Evolutionary conservation across 1,140 invertebrate genomes (phyloP).

Genomic region (Spodoptera frugiperda): DNA sequence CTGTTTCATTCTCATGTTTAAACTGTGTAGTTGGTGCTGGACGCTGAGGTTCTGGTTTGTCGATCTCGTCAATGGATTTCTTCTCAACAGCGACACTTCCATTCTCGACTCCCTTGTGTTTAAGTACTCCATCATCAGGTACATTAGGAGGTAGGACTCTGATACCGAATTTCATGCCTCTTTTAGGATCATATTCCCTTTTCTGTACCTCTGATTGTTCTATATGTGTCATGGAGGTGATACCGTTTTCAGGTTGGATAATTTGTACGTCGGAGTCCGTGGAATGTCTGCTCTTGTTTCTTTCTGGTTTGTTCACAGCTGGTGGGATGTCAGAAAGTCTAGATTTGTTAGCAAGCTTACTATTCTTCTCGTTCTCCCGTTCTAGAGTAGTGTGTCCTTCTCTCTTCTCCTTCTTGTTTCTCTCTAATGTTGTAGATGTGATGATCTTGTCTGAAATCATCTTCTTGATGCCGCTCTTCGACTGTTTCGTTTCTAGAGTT

Average conservation of each 20-base stretch:
- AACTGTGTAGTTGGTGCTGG: conserved; percentile 68
- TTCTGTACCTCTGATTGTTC: conserved; percentile 81
- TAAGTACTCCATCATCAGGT: conserved; percentile 82
- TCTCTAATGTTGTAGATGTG: conserved; percentile 79
- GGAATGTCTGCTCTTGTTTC: conserved; percentile 76
- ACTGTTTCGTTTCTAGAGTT: conserved; percentile 80
- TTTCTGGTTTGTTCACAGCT: conserved; percentile 75
- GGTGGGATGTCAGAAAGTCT: conserved; percentile 72
- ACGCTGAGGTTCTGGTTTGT: conserved; percentile 76
- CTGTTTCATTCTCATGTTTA: conserved; percentile 77
- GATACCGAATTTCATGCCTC: conserved; percentile 90
- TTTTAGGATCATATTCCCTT: conserved; percentile 83
- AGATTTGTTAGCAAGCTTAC: conserved; percentile 74
- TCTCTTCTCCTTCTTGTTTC: conserved; percentile 86
- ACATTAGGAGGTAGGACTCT: conserved; percentile 88
- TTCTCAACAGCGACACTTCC: conserved; percentile 77
- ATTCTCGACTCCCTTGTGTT: conserved; percentile 85
- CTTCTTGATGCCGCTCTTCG: conserved; percentile 83
- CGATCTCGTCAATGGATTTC: conserved; percentile 84
- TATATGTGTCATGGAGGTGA: conserved; percentile 63
- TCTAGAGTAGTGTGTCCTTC: conserved; percentile 83
- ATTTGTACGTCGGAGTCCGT: conserved; percentile 79
- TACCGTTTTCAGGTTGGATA: conserved; percentile 82
- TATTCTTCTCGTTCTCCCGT: conserved; percentile 85
- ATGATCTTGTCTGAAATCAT: conserved; percentile 84